Conservation (phyloP, 2,797 vertebrate species). For the Telmatherina bonti region DNA sequence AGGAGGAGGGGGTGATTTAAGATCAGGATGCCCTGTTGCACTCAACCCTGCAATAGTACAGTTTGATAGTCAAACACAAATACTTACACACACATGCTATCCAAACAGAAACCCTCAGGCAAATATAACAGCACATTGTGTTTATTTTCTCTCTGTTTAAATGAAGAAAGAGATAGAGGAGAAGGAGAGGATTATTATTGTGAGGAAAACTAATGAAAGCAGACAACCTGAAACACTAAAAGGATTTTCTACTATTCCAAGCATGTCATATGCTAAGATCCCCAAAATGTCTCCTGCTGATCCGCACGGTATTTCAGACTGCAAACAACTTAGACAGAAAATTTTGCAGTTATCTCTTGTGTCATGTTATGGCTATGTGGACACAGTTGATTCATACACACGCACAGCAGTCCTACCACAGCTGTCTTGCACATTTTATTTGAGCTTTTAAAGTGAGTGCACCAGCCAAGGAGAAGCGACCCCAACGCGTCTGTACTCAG, state of each 20-base stretch:
- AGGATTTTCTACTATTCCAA: constrained; percentile 16
- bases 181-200: constrained; percentile 27
- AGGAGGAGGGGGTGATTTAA: constrained; percentile 57
- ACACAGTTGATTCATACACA: constrained; percentile 52
- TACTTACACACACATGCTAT: constrained; percentile 35
- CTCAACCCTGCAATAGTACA: constrained; percentile 68
- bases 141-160: constrained; percentile 52
- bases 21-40: constrained; percentile 71
- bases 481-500: constrained; percentile 20
- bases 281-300: constrained; percentile 5
- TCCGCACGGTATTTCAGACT: constrained; percentile 12
- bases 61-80: constrained; percentile 57
- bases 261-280: not conserved
- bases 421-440: constrained; percentile 31
- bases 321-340: constrained; percentile 20
- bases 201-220: constrained; percentile 5
- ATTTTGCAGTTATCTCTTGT: constrained; percentile 56
- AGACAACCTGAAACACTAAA: not conserved
- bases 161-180: constrained; percentile 18
- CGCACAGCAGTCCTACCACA: constrained; percentile 21
- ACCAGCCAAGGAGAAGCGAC: constrained; percentile 39
- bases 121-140: constrained; percentile 33
- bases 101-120: constrained; percentile 47
- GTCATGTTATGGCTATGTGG: constrained; percentile 41
- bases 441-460: constrained; percentile 41